phyloP scores from a whole-genome alignment of 2,797 vertebrate genomes.

The Carapus acus region DNA sequence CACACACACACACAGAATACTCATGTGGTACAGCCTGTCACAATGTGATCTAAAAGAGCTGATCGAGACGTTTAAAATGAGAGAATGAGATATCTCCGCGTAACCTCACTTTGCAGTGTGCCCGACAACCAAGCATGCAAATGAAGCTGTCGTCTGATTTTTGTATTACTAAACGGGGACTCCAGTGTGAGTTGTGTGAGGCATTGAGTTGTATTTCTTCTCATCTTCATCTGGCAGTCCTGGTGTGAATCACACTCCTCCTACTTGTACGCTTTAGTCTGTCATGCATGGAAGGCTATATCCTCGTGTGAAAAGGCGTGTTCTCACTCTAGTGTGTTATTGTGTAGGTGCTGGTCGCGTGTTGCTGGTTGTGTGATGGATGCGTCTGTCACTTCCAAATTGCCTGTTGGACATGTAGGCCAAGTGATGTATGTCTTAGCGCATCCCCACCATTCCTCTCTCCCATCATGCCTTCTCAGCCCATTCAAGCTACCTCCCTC shows the following conservation, averaged over 20 bases:
- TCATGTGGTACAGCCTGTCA: background rate
- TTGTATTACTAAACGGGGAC: background rate
- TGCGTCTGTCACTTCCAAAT: constrained; percentile 14
- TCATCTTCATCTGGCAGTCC: background rate
- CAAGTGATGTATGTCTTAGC: constrained; percentile 13
- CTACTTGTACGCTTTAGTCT: background rate
- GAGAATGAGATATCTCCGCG: constrained; percentile 6
- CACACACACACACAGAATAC: constrained; percentile 4
- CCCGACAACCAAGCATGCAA: constrained; percentile 7
- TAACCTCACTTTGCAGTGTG: constrained; percentile 4
- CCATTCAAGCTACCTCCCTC: too few species aligned
- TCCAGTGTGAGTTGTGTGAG: background rate
- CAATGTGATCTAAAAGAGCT: constrained; percentile 2
- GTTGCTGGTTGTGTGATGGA: constrained; percentile 18
- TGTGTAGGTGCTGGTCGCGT: background rate
- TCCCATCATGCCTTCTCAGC: constrained; percentile 9
- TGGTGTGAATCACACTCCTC: background rate
- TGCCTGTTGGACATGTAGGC: constrained; percentile 17
- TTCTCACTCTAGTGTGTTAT: background rate
- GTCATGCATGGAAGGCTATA: background rate
- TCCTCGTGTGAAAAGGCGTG: background rate
- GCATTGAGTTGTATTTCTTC: background rate
- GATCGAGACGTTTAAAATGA: constrained; percentile 3
- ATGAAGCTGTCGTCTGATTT: background rate
- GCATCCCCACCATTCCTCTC: constrained; percentile 9